A percentile compares a stretch with the other conserved stretches of the same genome.
Conservation (phyloP, 2,888 invertebrate genomes). For the Nemurella pictetii region DNA sequence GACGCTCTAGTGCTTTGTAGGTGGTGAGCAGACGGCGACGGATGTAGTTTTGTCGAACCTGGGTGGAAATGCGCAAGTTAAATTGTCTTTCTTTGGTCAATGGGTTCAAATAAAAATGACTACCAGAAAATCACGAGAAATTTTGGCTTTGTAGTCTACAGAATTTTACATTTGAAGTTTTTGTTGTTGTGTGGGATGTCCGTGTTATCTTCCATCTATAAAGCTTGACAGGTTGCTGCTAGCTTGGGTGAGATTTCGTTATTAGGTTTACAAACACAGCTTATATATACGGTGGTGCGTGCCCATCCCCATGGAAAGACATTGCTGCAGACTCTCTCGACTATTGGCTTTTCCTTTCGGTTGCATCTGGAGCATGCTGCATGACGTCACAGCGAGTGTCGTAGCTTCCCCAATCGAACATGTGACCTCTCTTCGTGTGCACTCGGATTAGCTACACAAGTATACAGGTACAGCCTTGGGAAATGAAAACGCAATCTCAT, state of each 20-base stretch:
- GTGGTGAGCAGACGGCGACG: slow-evolving; percentile 75
- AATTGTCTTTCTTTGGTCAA: neutral
- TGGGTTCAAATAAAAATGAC: slow-evolving; percentile 32
- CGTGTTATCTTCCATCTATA: too few relatives aligned
- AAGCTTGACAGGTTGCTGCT: too few relatives aligned
- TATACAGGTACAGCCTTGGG: neutral
- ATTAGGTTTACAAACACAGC: too few relatives aligned
- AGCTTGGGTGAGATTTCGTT: neutral
- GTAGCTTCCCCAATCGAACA: neutral
- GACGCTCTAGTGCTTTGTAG: slow-evolving; percentile 76
- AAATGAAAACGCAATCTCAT: slow-evolving; percentile 11
- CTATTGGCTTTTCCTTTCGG: neutral
- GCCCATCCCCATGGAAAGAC: neutral
- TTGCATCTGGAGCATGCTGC: neutral
- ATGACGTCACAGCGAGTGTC: neutral
- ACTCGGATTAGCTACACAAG: neutral
- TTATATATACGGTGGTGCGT: too few relatives aligned
- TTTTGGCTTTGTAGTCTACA: too few relatives aligned
- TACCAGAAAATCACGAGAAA: neutral
- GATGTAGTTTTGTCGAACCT: slow-evolving; percentile 82
- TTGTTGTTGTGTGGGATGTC: too few relatives aligned
- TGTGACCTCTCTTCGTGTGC: neutral
- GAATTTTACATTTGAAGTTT: too few relatives aligned
- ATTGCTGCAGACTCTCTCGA: neutral
- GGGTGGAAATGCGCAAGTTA: slow-evolving; percentile 40